These are phyloP conservation scores for Cloeon dipterum DNA, from an alignment of 2,888 invertebrate species.

Conservation along the genomic window DNA sequence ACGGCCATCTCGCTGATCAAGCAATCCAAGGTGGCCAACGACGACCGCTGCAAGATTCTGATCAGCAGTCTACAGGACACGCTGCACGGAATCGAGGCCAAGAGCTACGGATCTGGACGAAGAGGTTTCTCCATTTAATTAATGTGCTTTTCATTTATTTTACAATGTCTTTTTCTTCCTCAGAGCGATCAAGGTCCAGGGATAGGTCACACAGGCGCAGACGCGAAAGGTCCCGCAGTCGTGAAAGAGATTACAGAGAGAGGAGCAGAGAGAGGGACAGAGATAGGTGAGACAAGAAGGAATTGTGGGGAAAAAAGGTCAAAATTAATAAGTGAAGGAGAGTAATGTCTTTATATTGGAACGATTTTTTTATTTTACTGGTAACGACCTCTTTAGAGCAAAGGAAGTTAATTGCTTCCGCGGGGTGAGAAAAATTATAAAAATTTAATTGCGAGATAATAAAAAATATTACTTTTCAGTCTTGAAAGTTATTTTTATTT, in stretches of 20 bases:
- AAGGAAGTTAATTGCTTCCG: no score
- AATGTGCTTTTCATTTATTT: background rate
- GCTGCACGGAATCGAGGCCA: slow-evolving; percentile 88
- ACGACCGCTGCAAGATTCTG: slow-evolving; percentile 94
- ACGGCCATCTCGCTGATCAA: slow-evolving; percentile 97
- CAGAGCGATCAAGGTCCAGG: slow-evolving; percentile 25
- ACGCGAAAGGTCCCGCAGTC: slow-evolving; percentile 45
- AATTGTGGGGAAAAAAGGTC: slow-evolving; percentile 11
- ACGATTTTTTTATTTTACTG: no score
- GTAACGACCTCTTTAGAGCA: no score
- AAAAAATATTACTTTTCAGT: no score
- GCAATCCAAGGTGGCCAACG: slow-evolving; percentile 86
- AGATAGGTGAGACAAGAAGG: slow-evolving; percentile 24
- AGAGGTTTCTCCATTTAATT: slow-evolving; percentile 22
- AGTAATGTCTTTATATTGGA: background rate
- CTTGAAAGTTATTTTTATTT: no score
- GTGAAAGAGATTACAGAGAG: slow-evolving; percentile 36
- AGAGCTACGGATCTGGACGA: slow-evolving; percentile 66
- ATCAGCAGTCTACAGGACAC: slow-evolving; percentile 94
- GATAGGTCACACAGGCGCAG: slow-evolving; percentile 31
- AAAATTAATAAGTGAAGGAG: background rate
- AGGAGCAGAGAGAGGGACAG: slow-evolving; percentile 25
- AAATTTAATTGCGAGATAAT: background rate
- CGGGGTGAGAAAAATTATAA: background rate
- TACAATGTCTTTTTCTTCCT: slow-evolving; percentile 1